Evolutionary conservation across 1,140 invertebrate species (phyloP).

Genomic region (Caenorhabditis latens): DNA sequence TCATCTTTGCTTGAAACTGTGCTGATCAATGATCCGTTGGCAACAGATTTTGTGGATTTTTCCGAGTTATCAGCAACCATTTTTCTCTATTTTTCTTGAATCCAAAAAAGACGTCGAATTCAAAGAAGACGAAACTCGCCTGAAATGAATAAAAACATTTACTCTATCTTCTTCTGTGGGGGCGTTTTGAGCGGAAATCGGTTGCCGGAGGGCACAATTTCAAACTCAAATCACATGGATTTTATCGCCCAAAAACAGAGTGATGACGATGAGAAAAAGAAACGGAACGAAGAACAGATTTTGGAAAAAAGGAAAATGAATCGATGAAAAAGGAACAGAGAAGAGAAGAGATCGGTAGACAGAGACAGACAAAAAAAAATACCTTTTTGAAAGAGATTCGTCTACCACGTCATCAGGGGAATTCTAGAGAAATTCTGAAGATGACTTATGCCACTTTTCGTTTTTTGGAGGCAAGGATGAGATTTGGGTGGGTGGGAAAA

Average conservation of each 20-base stretch:
- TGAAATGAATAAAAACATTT: conserved; percentile 48
- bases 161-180: conserved; percentile 23
- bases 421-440: not conserved
- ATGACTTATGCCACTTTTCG: conserved; percentile 10
- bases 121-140: not conserved
- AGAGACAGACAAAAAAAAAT: not conserved
- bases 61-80: conserved; percentile 45
- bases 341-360: not conserved
- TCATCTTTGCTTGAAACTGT: conserved; percentile 70
- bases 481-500: not conserved
- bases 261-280: not conserved
- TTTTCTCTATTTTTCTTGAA: conserved; percentile 12
- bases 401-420: not conserved
- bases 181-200: conserved; percentile 49
- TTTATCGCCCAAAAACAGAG: not conserved
- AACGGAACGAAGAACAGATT: conserved; percentile 8
- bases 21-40: conserved; percentile 38
- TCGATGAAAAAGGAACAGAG: not conserved
- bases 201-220: conserved; percentile 52
- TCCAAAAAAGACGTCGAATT: not conserved
- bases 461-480: not conserved
- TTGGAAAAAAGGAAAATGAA: not conserved
- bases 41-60: conserved; percentile 43
- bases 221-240: conserved; percentile 15
- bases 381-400: not conserved